Evolutionary conservation across 2,888 invertebrate genomes (phyloP), one percentile per base, ranked within the genome.

Genomic region (Keiferia lycopersicella): DNA sequence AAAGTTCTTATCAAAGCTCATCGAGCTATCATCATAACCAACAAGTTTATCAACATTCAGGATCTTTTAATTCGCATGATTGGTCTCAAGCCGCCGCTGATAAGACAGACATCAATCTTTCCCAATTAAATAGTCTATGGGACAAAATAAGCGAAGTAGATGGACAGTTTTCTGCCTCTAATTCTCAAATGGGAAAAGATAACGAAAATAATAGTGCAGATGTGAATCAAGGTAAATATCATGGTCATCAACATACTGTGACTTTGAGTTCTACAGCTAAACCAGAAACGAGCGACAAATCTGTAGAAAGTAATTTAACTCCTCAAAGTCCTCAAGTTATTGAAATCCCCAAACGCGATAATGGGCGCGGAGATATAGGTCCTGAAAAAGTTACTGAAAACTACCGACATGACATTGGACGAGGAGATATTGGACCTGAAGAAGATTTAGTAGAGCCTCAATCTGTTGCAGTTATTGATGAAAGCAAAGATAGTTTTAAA

Each of bases 321-420:
- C 34, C 16, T 4, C 16, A 1, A 16, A 48, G 16, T n/a, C 16
- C 16, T 48, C 2, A 26, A 26, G 26, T 26, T 26, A 12, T 2
- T 12, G 51, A 51, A 20, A 22, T 53, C 4, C 14, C 22, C 14
- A 53, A 14, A 22, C 51, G 26, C 11, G 51, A 82, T 67, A 51
- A 73, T 65, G 81, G 81, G 0, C 78, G 82, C 12, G 83, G 83
- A 22, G 83, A 83, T 65, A 82, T 83, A 66, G 78, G 75, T 16
- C 69, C 75, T 59, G 81, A 82, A 8, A 34, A 53, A 6, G 7
- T 22, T 14, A 22, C 51, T 22, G 11, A 53, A 53, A 14, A 53
- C 12, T 53, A 22, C 14, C 11, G 22, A 14, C 51, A 53, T 22
- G 26, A 82, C 67, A 51, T 73, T 64, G 81, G 81, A 0, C 78